Percentiles rank a stretch among this genome's conserved stretches.
Conservation (phyloP, 2,797 vertebrate genomes). For the Neoniphon sammara region DNA sequence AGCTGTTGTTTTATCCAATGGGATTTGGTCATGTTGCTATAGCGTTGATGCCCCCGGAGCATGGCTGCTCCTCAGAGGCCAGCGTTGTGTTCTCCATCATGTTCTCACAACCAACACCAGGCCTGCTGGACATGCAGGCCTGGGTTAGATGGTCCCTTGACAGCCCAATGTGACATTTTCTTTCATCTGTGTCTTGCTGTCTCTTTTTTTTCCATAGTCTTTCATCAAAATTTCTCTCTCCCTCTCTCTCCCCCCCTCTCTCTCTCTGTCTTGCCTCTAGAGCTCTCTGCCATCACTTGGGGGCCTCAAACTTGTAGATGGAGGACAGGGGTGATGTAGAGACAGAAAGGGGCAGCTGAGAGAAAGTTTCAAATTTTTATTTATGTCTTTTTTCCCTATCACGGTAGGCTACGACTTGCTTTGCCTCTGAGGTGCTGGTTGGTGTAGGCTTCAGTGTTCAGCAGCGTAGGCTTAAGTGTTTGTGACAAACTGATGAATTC, state of each 20-base stretch:
- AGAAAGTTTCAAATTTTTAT: constrained; percentile 26
- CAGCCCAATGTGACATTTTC: constrained; percentile 48
- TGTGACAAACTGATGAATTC: constrained; percentile 61
- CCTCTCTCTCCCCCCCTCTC: background rate
- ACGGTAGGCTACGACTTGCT: constrained; percentile 11
- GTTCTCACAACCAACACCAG: constrained; percentile 55
- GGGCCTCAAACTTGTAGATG: constrained; percentile 44
- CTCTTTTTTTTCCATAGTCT: constrained; percentile 50
- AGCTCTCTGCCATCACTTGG: constrained; percentile 48
- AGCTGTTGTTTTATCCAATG: constrained; percentile 9
- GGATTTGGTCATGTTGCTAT: constrained; percentile 53
- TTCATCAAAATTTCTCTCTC: constrained; percentile 59
- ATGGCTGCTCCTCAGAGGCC: constrained; percentile 68
- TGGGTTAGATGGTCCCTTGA: constrained; percentile 53
- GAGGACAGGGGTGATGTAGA: background rate
- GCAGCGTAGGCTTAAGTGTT: constrained; percentile 47
- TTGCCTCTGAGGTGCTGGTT: constrained; percentile 28
- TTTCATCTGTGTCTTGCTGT: constrained; percentile 65
- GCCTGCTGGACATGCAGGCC: constrained; percentile 60
- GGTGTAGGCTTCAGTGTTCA: constrained; percentile 3
- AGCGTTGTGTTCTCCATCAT: constrained; percentile 36
- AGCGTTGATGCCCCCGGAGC: constrained; percentile 52
- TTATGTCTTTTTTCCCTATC: background rate
- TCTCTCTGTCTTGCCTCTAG: constrained; percentile 10
- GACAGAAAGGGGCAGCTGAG: background rate